Evolutionary conservation across 2,797 vertebrate genomes (phyloP), one percentile per base, ranked within the genome.

Genomic region (Tarsius wallacei): DNA sequence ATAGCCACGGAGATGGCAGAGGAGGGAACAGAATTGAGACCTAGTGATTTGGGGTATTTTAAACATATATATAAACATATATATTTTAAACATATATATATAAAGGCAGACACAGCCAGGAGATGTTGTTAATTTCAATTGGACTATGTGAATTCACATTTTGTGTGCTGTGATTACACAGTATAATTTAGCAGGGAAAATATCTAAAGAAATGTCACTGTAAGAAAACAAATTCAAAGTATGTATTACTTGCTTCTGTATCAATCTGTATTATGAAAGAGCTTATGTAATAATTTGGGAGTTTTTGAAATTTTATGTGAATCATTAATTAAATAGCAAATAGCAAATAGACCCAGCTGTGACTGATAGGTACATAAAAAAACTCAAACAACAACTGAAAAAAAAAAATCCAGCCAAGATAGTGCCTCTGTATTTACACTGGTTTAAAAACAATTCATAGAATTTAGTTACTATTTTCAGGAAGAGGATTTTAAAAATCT

Each of bases 391-490:
- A 7, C 28, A 68, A n/a, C 71, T 14, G 24, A 85, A 77, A 22
- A 17, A 87, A 66, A 83, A 77, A 74, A 33, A 49, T 47, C 36
- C 3, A 82, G n/a, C 22, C 59, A 86, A 49, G 53, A 84, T 49
- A 22, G 33, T 21, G 11, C 64, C 77, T 95, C 3, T 49, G 1
- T 36, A 24, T 47, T 28, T 47, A 71, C 5, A 19, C 47, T 24
- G 15, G 19, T 47, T 89, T 57, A 70, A 47, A 93, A 76, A 66
- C 33, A 51, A 22, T 28, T 8, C 53, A 42, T 26, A 36, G 73
- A 63, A 88, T 85, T 95, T 76, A n/a, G 90, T 78, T 83, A 88
- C 28, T 89, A 57, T 66, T 63, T 94, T 77, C 51, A 74, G 61
- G 24, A 91, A 55, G 31, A 88, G 21, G 10, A n/a, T 17, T 82